Base-by-base conservation (phyloP, 2,113 vertebrate genomes). In the Semnornis frantzii region DNA sequence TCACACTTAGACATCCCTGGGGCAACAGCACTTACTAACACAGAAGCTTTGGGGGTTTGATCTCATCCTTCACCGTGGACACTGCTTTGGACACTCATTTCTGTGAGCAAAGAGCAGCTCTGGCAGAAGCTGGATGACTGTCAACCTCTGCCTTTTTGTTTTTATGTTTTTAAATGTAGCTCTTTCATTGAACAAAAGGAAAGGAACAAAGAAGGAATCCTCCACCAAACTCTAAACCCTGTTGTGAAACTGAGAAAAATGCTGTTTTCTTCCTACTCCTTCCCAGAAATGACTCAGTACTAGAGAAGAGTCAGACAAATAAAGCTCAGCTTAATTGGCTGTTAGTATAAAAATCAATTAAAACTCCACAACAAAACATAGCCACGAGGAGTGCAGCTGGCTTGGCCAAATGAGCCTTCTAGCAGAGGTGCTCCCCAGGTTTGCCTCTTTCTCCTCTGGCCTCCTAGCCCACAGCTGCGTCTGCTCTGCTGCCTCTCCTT, bases 241-340 rank as follows among this genome's bases (percentile, higher is more conserved):
- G 70, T 62, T 87, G 83, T 64, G 44, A 82, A 84, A 75, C 65
- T 57, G 59, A 93, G 66, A 72, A 93, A 96, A 97, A 90, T 0
- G 2, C 16, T 91, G 0, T 18, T 91, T 85, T 85, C 69, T 63
- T 74, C 74, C 82, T 37, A 20, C 54, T 58, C 21, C 86, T 80
- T 82, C 85, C 64, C 89, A 95, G 95, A 97, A 97, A 87, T 96
- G 97, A 97, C 90, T 96, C 95, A 96, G 71, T 66, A 69, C 42
- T 73, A 90, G 15, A 94, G 85, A 96, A 95, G 89, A 82, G 92
- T 87, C 4, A 81, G 72, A 50, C 75, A 88, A 86, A 83, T 27
- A 87, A 68, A 76, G 68, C 73, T 85, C 71, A 76, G 12, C 9
- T 80, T 71, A 89, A 69, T 89, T 90, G 73, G 64, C 33, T 91